Percentiles rank a stretch among this genome's conserved stretches.
These are phyloP conservation scores for Nasonia giraulti DNA, from an alignment of 1,140 invertebrate genomes.

Conservation along the genomic window DNA sequence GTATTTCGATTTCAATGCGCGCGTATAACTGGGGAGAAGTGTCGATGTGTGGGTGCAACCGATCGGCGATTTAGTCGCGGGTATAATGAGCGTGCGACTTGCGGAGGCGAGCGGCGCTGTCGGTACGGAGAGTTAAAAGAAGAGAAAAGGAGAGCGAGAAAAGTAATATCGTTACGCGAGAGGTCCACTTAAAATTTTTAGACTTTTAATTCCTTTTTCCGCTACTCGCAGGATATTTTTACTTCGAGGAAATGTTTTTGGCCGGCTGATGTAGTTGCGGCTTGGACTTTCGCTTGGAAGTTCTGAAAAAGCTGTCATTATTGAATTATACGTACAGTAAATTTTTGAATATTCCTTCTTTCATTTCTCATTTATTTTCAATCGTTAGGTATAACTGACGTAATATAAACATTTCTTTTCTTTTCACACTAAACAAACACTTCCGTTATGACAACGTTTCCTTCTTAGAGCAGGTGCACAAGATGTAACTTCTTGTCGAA, in stretches of 20 bases:
- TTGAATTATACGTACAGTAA: too few species aligned
- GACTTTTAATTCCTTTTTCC: background rate
- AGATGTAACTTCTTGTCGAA: background rate
- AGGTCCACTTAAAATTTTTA: background rate
- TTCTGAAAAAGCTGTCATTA: too few species aligned
- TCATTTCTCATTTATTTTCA: too few species aligned
- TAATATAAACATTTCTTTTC: too few species aligned
- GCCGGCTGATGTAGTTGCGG: too few species aligned
- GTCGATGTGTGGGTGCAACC: background rate
- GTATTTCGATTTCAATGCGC: too few species aligned
- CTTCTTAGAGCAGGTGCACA: background rate
- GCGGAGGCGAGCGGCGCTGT: background rate
- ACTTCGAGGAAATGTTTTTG: too few species aligned
- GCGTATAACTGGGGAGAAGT: background rate
- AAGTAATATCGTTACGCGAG: background rate
- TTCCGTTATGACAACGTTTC: background rate
- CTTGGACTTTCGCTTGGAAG: too few species aligned
- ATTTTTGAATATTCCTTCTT: too few species aligned
- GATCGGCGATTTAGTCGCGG: background rate
- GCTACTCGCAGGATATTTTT: background rate
- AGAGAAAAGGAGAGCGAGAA: background rate
- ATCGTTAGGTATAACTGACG: too few species aligned
- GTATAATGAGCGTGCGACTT: background rate
- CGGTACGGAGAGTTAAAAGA: background rate
- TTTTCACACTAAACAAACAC: too few species aligned